Evolutionary conservation across 2,888 invertebrate species (phyloP).

Genomic region (Carcina quercana): DNA sequence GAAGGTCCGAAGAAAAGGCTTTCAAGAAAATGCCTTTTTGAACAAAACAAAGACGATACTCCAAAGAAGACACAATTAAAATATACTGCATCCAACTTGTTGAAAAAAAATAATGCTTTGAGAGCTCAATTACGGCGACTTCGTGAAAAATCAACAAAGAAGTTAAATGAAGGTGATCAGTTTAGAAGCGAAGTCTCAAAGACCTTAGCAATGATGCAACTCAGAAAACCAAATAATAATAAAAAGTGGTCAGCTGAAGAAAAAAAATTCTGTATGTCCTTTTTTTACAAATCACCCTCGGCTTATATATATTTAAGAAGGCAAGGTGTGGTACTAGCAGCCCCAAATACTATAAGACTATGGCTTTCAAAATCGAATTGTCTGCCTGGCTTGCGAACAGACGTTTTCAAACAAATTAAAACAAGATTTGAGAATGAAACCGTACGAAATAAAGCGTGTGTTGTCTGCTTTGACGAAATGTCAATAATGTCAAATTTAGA

Average conservation of each 20-base stretch:
- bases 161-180: not conserved
- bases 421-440: not conserved
- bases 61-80: constrained; percentile 6
- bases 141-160: not conserved
- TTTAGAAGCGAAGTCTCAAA: not conserved
- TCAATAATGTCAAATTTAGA: constrained; percentile 14
- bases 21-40: constrained; percentile 10
- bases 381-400: not conserved
- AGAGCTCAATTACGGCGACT: not conserved
- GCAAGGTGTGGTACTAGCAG: constrained; percentile 13
- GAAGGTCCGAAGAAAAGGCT: constrained; percentile 7
- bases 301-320: constrained; percentile 10
- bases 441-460: constrained; percentile 10
- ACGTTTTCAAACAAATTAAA: constrained; percentile 1
- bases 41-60: constrained; percentile 5
- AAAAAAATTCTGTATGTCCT: constrained; percentile 13
- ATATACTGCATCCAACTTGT: constrained; percentile 4
- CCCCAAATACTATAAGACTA: constrained; percentile 10
- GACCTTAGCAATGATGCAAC: constrained; percentile 8
- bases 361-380: not conserved
- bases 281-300: constrained; percentile 15
- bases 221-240: constrained; percentile 6
- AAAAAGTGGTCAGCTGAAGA: constrained; percentile 14
- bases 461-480: constrained; percentile 17
- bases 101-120: constrained; percentile 5